Percentiles rank a stretch among this genome's conserved stretches.
Conservation (phyloP, 2,888 invertebrate species). For the Petrolisthes manimaculis region DNA sequence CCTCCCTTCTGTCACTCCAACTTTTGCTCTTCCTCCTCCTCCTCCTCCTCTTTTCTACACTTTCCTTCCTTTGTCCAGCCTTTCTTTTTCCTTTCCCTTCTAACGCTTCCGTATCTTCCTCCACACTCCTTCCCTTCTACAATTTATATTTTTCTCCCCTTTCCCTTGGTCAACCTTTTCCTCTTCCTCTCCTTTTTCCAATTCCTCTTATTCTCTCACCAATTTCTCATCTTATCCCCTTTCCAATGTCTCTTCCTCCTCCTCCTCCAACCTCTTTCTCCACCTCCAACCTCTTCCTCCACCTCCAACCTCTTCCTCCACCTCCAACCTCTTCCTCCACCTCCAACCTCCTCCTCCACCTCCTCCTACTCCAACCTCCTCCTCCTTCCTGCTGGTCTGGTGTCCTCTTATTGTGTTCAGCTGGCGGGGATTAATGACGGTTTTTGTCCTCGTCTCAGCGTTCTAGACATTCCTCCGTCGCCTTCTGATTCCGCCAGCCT, state of each 20-base stretch:
- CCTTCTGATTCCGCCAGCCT: not conserved
- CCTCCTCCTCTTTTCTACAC: not conserved
- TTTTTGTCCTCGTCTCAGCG: not conserved
- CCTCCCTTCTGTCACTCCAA: not conserved
- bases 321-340: not conserved
- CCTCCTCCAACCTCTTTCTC: not conserved
- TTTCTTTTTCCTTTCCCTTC: not conserved
- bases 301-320: not conserved
- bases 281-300: not conserved
- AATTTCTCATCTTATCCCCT: not conserved
- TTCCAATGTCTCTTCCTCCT: not conserved
- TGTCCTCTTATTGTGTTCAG: not conserved
- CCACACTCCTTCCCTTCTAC: not conserved
- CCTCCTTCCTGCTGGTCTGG: not conserved
- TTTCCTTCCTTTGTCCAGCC: not conserved
- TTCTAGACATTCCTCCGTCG: not conserved
- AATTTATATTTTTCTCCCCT: not conserved
- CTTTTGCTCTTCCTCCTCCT: not conserved
- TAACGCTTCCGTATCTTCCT: not conserved
- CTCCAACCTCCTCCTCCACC: not conserved
- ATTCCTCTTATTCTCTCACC: not conserved
- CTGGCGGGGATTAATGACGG: not conserved
- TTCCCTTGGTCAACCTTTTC: not conserved
- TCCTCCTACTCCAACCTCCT: not conserved
- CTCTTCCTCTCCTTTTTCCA: not conserved